Percentiles rank a stretch among this genome's conserved stretches.
Conservation (phyloP, 2,888 invertebrate genomes). For the Chalcosyrphus nemorum region DNA sequence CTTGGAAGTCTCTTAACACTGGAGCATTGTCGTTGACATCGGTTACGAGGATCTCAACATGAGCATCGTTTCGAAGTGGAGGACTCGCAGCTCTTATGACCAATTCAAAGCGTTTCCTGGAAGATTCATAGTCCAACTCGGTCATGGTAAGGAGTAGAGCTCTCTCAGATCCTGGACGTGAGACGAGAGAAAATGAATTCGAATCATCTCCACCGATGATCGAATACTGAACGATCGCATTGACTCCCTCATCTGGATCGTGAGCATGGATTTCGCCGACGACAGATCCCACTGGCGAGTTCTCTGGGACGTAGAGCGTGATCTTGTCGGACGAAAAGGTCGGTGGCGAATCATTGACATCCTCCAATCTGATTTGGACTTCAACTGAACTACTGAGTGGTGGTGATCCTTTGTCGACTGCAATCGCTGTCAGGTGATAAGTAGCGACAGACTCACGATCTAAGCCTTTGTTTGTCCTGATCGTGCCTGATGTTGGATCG, state of each 20-base stretch:
- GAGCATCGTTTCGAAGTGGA: conserved; percentile 93
- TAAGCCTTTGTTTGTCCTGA: conserved; percentile 93
- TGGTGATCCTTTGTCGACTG: conserved; percentile 94
- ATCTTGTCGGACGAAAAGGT: conserved; percentile 94
- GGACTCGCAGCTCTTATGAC: conserved; percentile 95
- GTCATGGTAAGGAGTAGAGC: conserved; percentile 94
- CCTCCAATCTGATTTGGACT: conserved; percentile 91
- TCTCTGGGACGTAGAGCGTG: conserved; percentile 94
- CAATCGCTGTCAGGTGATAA: conserved; percentile 93
- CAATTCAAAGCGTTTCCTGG: conserved; percentile 93
- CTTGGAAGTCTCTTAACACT: conserved; percentile 93
- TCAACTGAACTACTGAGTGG: conserved; percentile 87
- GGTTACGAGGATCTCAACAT: conserved; percentile 93
- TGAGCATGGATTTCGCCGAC: conserved; percentile 95
- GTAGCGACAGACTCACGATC: conserved; percentile 95
- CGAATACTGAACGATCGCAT: conserved; percentile 96
- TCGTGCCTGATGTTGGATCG: conserved; percentile 95
- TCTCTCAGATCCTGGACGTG: conserved; percentile 91
- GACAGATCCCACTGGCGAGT: conserved; percentile 97
- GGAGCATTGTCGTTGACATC: conserved; percentile 99
- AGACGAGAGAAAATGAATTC: conserved; percentile 91
- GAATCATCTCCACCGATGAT: conserved; percentile 97
- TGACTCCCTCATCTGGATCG: conserved; percentile 96
- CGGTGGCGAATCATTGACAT: conserved; percentile 95
- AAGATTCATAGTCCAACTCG: conserved; percentile 97